Conservation (phyloP, 2,797 vertebrate genomes). For the Glossophaga mutica region DNA sequence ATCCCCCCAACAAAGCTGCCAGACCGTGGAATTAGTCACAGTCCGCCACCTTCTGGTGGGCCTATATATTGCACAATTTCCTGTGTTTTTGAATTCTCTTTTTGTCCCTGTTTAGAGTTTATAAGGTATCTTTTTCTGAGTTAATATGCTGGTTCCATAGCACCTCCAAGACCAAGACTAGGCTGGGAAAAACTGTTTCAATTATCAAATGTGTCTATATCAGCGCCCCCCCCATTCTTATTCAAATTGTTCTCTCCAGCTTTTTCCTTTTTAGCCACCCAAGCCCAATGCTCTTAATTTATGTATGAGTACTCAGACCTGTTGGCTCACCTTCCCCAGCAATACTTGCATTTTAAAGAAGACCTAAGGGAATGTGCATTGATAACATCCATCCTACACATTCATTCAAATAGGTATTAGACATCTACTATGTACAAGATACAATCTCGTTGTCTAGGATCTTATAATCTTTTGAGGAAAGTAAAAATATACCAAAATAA, state of each 20-base stretch:
- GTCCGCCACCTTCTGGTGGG: slow-evolving; percentile 60
- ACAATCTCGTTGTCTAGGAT: neutral
- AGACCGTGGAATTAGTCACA: slow-evolving; percentile 23
- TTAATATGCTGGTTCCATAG: neutral
- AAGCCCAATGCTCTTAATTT: neutral
- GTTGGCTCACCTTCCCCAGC: neutral
- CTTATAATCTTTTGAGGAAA: neutral
- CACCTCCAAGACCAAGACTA: neutral
- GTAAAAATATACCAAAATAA: neutral
- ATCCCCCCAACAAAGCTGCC: neutral
- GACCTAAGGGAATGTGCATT: neutral
- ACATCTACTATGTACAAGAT: neutral
- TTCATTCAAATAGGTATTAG: neutral
- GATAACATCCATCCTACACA: neutral
- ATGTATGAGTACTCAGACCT: neutral
- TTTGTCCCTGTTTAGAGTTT: neutral
- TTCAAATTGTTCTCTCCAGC: neutral
- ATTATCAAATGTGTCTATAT: neutral
- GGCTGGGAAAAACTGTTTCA: neutral
- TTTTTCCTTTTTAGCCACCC: neutral
- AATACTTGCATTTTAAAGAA: neutral
- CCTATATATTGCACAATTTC: slow-evolving; percentile 21
- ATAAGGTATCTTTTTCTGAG: neutral
- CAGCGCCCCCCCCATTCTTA: neutral
- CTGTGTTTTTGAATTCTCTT: neutral